These are phyloP conservation scores for Shargacucullia verbasci DNA, from an alignment of 2,888 invertebrate species.

Conservation along the genomic window DNA sequence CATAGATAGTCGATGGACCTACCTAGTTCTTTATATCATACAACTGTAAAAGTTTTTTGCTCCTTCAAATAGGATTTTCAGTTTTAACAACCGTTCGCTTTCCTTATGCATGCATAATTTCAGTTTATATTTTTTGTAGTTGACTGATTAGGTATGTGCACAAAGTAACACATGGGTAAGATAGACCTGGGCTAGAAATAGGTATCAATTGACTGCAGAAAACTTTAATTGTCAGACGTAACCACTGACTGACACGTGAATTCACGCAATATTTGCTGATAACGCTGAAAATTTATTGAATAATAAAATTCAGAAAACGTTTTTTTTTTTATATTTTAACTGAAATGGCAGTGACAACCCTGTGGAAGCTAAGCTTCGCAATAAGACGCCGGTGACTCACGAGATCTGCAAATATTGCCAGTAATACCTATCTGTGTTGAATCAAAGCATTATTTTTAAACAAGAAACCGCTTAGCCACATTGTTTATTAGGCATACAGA, in stretches of 20 bases:
- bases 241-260: too few species aligned
- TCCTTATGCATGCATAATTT: too few species aligned
- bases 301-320: neutral
- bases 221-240: too few species aligned
- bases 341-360: slow-evolving; percentile 42
- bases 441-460: slow-evolving; percentile 41
- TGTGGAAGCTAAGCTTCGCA: slow-evolving; percentile 49
- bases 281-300: neutral
- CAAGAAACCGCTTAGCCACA: neutral
- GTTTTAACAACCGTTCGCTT: too few species aligned
- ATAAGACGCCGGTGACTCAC: slow-evolving; percentile 58
- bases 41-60: too few species aligned
- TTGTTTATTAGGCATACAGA: slow-evolving; percentile 4
- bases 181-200: too few species aligned
- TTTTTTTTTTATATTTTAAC: neutral
- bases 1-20: slow-evolving; percentile 6
- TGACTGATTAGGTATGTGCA: too few species aligned
- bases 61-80: too few species aligned
- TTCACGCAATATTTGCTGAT: too few species aligned
- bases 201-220: too few species aligned
- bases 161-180: too few species aligned
- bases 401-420: slow-evolving; percentile 62
- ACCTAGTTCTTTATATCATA: neutral
- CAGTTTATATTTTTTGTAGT: too few species aligned
- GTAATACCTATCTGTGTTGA: slow-evolving; percentile 46